These are phyloP conservation scores for Pedetes capensis DNA, from an alignment of 2,113 vertebrate genomes.

Conservation along the genomic window DNA sequence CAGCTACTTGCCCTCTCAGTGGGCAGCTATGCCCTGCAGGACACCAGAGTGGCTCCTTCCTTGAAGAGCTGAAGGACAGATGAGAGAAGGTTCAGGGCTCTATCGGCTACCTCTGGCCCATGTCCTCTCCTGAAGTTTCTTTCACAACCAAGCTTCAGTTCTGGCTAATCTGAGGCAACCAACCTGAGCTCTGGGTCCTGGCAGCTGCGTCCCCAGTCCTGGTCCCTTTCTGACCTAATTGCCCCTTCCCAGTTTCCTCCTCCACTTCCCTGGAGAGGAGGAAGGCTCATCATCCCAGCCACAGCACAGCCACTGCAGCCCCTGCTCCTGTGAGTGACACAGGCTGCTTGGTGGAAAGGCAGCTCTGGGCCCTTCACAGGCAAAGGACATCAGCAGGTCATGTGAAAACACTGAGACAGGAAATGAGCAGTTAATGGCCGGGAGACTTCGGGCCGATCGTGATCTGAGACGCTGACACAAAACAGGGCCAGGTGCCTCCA, in stretches of 20 bases:
- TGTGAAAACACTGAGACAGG: background rate
- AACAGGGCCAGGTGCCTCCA: background rate
- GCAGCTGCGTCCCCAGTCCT: background rate
- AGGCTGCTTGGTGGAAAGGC: background rate
- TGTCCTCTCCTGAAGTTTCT: background rate
- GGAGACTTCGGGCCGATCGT: background rate
- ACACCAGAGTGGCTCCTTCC: background rate
- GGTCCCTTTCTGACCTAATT: background rate
- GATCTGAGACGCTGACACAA: background rate
- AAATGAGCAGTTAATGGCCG: background rate
- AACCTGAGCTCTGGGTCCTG: too few relatives aligned
- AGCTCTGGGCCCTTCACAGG: accelerated
- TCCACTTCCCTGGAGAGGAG: background rate
- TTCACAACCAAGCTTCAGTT: background rate
- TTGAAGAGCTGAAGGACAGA: background rate
- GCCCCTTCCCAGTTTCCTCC: background rate
- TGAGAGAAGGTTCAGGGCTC: background rate
- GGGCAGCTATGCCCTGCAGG: background rate
- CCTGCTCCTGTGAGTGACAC: background rate
- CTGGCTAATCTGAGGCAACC: background rate
- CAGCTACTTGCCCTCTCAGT: accelerated
- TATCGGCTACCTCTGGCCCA: background rate
- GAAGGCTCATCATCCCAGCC: background rate
- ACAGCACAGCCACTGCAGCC: accelerated
- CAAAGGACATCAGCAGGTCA: background rate